Percentiles rank a stretch among this genome's conserved stretches.
These are phyloP conservation scores for Conger conger DNA, from an alignment of 2,113 vertebrate genomes.

Conservation along the genomic window DNA sequence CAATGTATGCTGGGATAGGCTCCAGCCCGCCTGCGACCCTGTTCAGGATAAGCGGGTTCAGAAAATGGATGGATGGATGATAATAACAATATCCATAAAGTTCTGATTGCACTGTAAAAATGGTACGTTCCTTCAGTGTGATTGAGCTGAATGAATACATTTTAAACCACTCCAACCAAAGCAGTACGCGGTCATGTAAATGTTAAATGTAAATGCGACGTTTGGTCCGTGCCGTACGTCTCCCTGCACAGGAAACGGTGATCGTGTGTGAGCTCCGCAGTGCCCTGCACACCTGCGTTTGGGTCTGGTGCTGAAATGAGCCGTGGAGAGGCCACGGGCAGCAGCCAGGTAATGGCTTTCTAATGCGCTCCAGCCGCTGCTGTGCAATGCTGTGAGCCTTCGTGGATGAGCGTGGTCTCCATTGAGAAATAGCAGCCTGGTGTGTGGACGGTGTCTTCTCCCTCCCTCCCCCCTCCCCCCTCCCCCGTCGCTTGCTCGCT, in stretches of 20 bases:
- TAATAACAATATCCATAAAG: too few species aligned
- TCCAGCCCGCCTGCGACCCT: too few species aligned
- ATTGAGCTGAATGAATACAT: background rate
- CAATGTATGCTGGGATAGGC: too few species aligned
- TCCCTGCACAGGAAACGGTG: background rate
- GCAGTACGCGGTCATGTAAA: background rate
- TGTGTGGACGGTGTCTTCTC: background rate
- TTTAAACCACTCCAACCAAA: background rate
- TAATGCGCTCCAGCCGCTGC: conserved; percentile 28
- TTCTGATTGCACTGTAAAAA: background rate
- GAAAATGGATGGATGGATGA: too few species aligned
- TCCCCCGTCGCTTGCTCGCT: background rate
- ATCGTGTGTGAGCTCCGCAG: background rate
- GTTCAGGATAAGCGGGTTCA: too few species aligned
- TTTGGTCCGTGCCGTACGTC: background rate
- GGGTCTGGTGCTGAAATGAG: conserved; percentile 27
- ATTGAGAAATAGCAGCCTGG: background rate
- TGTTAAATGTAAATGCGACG: background rate
- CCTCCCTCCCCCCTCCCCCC: too few species aligned
- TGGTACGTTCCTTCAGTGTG: background rate
- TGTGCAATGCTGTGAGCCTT: background rate
- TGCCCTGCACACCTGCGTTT: background rate
- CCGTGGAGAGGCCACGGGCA: conserved; percentile 2
- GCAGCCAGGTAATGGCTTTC: conserved; percentile 24
- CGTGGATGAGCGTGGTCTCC: background rate